Evolutionary conservation across 1,140 invertebrate genomes (phyloP).

Genomic region (Cydia amplana): DNA sequence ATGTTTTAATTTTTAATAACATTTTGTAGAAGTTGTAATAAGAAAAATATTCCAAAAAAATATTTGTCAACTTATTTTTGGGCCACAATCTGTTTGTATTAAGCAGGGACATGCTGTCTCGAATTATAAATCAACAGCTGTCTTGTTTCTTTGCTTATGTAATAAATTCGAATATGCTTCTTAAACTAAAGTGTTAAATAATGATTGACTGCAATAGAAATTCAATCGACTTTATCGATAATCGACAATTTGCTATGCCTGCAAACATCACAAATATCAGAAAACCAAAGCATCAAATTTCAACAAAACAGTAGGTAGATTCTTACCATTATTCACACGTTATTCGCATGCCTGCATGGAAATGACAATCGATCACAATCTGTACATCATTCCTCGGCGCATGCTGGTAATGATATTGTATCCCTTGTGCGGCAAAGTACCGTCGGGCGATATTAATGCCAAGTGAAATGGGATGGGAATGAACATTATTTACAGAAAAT

Average conservation of each 20-base stretch:
- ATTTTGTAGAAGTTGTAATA: no score
- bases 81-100: no score
- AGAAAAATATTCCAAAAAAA: no score
- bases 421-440: neutral
- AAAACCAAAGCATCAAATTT: neutral
- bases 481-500: conserved; percentile 16
- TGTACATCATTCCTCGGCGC: conserved; percentile 25
- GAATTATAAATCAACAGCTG: no score
- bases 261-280: neutral
- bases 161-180: neutral
- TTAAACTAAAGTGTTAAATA: neutral
- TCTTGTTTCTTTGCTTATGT: neutral
- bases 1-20: no score
- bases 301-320: neutral
- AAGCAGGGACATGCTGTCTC: no score
- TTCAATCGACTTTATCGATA: no score
- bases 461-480: neutral
- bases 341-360: conserved; percentile 16
- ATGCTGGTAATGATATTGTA: conserved; percentile 18
- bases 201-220: no score
- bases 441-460: conserved; percentile 1
- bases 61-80: no score
- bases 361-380: conserved; percentile 5
- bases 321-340: conserved; percentile 10
- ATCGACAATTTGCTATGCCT: no score